Evolutionary conservation across 1,140 invertebrate genomes (phyloP).

Genomic region (Drosophila repletoides): DNA sequence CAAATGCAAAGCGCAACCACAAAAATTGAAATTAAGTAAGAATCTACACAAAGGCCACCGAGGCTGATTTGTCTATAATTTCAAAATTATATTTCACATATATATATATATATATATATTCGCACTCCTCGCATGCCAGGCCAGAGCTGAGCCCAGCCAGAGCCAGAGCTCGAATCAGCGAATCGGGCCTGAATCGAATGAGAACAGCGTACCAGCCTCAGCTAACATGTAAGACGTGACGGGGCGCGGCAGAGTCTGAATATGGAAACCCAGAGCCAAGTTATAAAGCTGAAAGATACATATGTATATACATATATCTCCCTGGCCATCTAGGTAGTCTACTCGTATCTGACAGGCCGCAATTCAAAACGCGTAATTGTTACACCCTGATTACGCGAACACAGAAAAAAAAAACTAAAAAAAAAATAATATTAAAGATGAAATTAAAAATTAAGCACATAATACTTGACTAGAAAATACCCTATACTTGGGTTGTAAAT

Average conservation of each 20-base stretch:
- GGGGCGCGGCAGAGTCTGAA: constrained; percentile 54
- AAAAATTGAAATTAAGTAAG: constrained; percentile 53
- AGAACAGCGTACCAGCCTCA: constrained; percentile 38
- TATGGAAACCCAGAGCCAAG: constrained; percentile 24
- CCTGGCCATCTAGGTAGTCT: constrained; percentile 32
- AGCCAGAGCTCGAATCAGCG: not conserved
- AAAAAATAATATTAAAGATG: constrained; percentile 25
- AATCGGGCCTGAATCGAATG: constrained; percentile 24
- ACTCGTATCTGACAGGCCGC: constrained; percentile 39
- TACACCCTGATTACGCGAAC: constrained; percentile 77
- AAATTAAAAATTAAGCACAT: not conserved
- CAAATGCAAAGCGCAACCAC: constrained; percentile 61
- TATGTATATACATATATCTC: constrained; percentile 19
- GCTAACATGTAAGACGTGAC: constrained; percentile 60
- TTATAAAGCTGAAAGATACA: not conserved
- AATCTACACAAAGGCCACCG: constrained; percentile 49
- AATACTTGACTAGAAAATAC: constrained; percentile 3
- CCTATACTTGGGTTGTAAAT: no score
- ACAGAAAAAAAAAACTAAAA: constrained; percentile 15
- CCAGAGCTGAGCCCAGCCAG: not conserved
- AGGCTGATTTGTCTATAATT: constrained; percentile 40
- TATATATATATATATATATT: not conserved
- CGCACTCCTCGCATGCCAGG: constrained; percentile 1
- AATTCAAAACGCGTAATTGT: constrained; percentile 74
- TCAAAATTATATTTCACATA: constrained; percentile 45